Evolutionary conservation across 2,888 invertebrate genomes (phyloP).

Genomic region (Harpalus rufipes): DNA sequence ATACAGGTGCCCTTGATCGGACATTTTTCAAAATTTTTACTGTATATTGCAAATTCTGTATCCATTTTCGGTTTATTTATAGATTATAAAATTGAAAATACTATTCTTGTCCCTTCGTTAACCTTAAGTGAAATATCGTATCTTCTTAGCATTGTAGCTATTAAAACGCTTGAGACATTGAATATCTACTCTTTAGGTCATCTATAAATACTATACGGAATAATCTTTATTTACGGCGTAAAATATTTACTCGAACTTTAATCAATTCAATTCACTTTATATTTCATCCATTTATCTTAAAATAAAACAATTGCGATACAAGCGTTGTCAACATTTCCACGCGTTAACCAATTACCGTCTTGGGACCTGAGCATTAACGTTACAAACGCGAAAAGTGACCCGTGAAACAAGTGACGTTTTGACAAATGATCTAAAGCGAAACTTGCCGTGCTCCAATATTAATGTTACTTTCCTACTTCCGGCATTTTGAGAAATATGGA

Average conservation of each 20-base stretch:
- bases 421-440: slow-evolving; percentile 35
- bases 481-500: slow-evolving; percentile 27
- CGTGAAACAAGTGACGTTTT: slow-evolving; percentile 33
- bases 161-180: too few species aligned
- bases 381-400: slow-evolving; percentile 47
- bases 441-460: slow-evolving; percentile 34
- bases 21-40: too few species aligned
- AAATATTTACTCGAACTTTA: background rate
- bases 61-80: too few species aligned
- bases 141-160: too few species aligned
- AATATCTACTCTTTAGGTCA: too few species aligned
- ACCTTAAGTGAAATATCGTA: too few species aligned
- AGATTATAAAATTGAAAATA: too few species aligned
- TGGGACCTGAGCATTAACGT: slow-evolving; percentile 35
- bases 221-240: background rate
- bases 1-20: too few species aligned
- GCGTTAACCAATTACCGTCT: slow-evolving; percentile 47
- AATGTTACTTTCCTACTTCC: slow-evolving; percentile 27
- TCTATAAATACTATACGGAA: too few species aligned
- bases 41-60: too few species aligned
- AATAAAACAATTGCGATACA: slow-evolving; percentile 32
- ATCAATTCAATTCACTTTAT: background rate
- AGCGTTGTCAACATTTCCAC: slow-evolving; percentile 11
- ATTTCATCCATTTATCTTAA: background rate
- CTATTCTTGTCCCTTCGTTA: too few species aligned